phyloP scores from a whole-genome alignment of 2,888 invertebrate species.

The Corythucha ciliata region DNA sequence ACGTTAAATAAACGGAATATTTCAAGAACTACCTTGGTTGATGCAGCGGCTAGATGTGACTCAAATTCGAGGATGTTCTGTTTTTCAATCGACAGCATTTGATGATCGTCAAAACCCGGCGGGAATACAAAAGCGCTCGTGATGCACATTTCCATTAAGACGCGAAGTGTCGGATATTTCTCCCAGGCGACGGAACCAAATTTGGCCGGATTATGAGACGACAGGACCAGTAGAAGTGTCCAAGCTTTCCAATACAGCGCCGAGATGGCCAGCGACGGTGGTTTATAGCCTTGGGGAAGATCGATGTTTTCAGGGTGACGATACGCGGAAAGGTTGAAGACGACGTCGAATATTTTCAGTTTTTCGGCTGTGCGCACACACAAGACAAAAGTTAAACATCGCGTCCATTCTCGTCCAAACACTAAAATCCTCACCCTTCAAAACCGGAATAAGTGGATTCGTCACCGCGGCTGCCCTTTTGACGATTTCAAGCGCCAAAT shows the following conservation, averaged over 20 bases:
- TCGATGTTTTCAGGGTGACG: slow-evolving; percentile 87
- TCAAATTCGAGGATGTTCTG: slow-evolving; percentile 81
- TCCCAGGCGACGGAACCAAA: slow-evolving; percentile 83
- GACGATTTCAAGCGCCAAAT: slow-evolving; percentile 74
- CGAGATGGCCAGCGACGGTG: slow-evolving; percentile 84
- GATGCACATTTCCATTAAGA: slow-evolving; percentile 93
- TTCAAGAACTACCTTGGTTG: slow-evolving; percentile 55
- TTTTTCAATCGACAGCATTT: slow-evolving; percentile 60
- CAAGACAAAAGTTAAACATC: slow-evolving; percentile 4
- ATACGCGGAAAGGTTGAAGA: slow-evolving; percentile 84
- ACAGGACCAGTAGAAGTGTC: slow-evolving; percentile 74
- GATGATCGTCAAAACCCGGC: slow-evolving; percentile 54
- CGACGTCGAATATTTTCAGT: slow-evolving; percentile 74
- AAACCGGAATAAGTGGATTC: slow-evolving; percentile 56
- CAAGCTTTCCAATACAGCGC: slow-evolving; percentile 92
- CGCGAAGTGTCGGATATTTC: slow-evolving; percentile 79
- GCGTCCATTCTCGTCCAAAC: background rate
- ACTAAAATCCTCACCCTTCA: slow-evolving; percentile 42
- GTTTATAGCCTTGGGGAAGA: slow-evolving; percentile 65
- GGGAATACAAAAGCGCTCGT: slow-evolving; percentile 72
- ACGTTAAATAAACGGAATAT: background rate
- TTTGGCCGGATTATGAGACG: slow-evolving; percentile 82
- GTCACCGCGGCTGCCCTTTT: slow-evolving; percentile 70
- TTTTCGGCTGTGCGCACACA: slow-evolving; percentile 51
- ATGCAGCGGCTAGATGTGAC: slow-evolving; percentile 81